Evolutionary conservation across 2,888 invertebrate genomes (phyloP).

Genomic region (Danaus chrysippus): DNA sequence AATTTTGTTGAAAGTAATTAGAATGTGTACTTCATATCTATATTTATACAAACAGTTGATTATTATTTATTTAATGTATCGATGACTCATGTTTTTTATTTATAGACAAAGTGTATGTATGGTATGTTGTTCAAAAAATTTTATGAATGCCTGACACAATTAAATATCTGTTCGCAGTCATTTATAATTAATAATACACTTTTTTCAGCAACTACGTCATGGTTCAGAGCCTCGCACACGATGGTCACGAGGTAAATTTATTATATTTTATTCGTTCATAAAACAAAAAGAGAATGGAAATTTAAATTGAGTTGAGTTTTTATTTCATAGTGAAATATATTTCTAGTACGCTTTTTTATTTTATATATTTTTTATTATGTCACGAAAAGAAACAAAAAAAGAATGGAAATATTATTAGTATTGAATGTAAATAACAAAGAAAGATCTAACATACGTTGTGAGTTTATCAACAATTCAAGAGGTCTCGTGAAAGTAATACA

Average conservation of each 20-base stretch:
- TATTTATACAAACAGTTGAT: too few species aligned
- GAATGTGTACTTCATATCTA: background rate
- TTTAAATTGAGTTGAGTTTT: background rate
- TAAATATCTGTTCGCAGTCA: background rate
- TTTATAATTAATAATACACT: slow-evolving; percentile 9
- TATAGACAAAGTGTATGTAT: too few species aligned
- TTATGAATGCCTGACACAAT: too few species aligned
- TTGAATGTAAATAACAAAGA: background rate
- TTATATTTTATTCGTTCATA: slow-evolving; percentile 9
- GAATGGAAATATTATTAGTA: background rate
- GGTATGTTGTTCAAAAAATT: too few species aligned
- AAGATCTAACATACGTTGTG: background rate
- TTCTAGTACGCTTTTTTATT: background rate
- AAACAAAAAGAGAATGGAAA: background rate
- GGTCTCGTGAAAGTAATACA: slow-evolving; percentile 3
- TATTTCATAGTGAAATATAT: background rate
- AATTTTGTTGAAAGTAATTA: background rate
- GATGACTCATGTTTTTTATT: too few species aligned
- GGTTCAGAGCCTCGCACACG: slow-evolving; percentile 92
- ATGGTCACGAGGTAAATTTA: slow-evolving; percentile 91
- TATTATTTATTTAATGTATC: too few species aligned
- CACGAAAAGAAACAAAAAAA: background rate
- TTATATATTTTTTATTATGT: background rate
- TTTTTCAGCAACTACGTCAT: slow-evolving; percentile 93
- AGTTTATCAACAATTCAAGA: slow-evolving; percentile 4